Evolutionary conservation across 2,888 invertebrate species (phyloP).

Genomic region (Beris morrisii): DNA sequence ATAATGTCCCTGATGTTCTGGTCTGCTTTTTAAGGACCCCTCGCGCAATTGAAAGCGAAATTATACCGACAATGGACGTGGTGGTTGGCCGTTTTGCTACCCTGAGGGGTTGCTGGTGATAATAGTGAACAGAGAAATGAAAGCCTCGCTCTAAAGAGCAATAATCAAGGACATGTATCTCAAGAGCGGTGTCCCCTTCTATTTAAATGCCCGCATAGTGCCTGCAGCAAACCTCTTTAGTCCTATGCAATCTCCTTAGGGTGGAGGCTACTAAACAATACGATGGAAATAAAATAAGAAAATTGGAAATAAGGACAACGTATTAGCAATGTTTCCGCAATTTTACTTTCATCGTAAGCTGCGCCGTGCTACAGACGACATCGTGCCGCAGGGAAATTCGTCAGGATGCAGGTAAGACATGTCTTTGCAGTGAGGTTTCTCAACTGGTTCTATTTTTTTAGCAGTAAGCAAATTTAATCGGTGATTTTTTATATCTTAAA

Average conservation of each 20-base stretch:
- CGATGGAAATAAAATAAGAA: slow-evolving; percentile 5
- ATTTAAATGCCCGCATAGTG: slow-evolving; percentile 28
- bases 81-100: slow-evolving; percentile 25
- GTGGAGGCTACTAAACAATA: slow-evolving; percentile 9
- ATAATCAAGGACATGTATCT: slow-evolving; percentile 28
- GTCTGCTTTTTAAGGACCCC: slow-evolving; percentile 31
- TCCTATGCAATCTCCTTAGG: slow-evolving; percentile 7
- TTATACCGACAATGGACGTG: slow-evolving; percentile 28
- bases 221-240: slow-evolving; percentile 27
- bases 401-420: background rate
- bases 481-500: no score
- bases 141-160: slow-evolving; percentile 19
- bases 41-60: slow-evolving; percentile 29
- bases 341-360: slow-evolving; percentile 3
- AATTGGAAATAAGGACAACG: slow-evolving; percentile 23
- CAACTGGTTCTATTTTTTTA: no score
- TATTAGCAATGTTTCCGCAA: slow-evolving; percentile 16
- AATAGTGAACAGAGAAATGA: slow-evolving; percentile 25
- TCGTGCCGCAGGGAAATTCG: slow-evolving; percentile 9
- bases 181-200: slow-evolving; percentile 5
- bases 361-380: background rate
- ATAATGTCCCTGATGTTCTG: slow-evolving; percentile 27
- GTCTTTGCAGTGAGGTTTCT: background rate
- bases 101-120: slow-evolving; percentile 29
- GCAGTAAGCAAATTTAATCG: no score